Base-by-base conservation (phyloP, 2,888 invertebrate genomes). In the Sabellastarte sp. region DNA sequence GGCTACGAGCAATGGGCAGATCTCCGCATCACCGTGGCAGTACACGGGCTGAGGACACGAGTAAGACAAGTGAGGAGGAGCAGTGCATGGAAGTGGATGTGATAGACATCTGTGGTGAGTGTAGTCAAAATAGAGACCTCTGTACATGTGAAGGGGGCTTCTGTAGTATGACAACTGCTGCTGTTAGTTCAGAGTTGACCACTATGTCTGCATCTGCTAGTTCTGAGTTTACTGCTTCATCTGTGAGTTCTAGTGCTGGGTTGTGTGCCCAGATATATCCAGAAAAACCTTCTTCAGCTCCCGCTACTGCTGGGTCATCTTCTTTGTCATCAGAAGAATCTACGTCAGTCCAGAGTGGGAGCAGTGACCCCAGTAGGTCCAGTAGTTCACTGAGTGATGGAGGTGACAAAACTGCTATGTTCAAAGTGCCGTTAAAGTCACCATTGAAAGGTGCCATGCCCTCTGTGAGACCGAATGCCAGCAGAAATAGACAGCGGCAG, bases 401-500 rank as follows among this genome's bases (percentile, higher is more conserved):
- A 15, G 41, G 20, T 10, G 41, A 10, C 41, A 20, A 15, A 10
- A 41, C 41, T 20, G 20, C 10, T 41, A n/a, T n/a, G n/a, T 41
- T 41, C 41, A 10, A 20, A 20, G 41, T 41, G 41, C 41, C 41
- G 41, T 41, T 41, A 10, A 41, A 20, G 41, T 41, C 41, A 41
- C n/a, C n/a, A n/a, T n/a, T n/a, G n/a, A 10, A 41, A 41, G 20
- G 41, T 15, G 41, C 10, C 41, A 41, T 76, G 65, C 83, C 84
- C 2, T 82, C 81, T n/a, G 74, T 82, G 4, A 76, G 83, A 56
- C 84, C 83, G 2, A 85, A 85, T 68, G 82, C 85, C 4, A 78
- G 80, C 76, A 68, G 71, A 33, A 87, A 88, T 74, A 85, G 89
- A 64, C 88, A 89, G 77, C 84, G 86, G 50, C 89, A 89, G 77